Evolutionary conservation across 2,113 vertebrate species (phyloP), one percentile per base, ranked within the genome.

Genomic region (Sturnira hondurensis): DNA sequence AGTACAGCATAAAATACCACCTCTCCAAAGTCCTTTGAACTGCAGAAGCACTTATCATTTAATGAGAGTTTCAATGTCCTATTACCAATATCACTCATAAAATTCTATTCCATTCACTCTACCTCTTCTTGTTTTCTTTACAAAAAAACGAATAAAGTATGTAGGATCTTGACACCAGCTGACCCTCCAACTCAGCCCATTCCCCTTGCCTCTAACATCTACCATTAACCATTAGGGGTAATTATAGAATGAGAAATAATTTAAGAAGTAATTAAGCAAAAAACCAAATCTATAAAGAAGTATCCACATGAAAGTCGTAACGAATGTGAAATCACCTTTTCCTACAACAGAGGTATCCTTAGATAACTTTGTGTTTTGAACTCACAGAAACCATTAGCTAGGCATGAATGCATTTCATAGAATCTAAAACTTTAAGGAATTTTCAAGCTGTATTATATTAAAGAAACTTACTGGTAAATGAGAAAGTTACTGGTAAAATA

Each of bases 111-210:
- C 43, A 74, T 20, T 58, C 26, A 43, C 80, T 82, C 80, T 43
- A 52, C 36, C 45, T 82, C 38, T 43, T 31, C 26, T 83, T 82
- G 24, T 63, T 91, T 67, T 77, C 54, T 71, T 91, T 78, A 71
- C 8, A 73, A 95, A 43, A 83, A 93, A 93, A 86, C 31, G 17
- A 80, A 80, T 86, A 56, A 90, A 90, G 58, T 70, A 84, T 24
- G 7, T 93, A n/a, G 36, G 67, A 77, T 41, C 33, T 67, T 70
- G 65, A 52, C 43, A 82, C 20, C 43, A 47, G 36, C 31, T 38
- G 10, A 68, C 50, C 41, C 33, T 8, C 36, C 22, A n/a, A 26
- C 5, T 71, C 41, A 58, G 15, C 8, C 11, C 47, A 86, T 41
- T 3, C 13, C 65, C 67, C 58, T 24, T 50, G 13, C 11, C 43